A percentile compares a stretch with the other conserved stretches of the same genome.
phyloP scores from a whole-genome alignment of 2,888 invertebrate genomes.

The Patella caerulea region DNA sequence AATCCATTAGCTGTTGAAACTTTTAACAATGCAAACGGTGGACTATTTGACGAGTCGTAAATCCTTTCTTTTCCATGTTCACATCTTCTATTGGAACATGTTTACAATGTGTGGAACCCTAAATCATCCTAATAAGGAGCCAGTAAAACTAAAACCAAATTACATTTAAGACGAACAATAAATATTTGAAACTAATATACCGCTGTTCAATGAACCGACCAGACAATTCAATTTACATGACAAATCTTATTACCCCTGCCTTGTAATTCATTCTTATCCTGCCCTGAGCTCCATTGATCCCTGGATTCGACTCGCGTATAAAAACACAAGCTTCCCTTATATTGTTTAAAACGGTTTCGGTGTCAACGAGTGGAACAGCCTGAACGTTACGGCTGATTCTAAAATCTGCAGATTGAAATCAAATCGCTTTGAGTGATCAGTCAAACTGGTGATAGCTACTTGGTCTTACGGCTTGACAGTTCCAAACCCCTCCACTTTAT shows the following conservation, averaged over 20 bases:
- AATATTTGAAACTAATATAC: conserved; percentile 1
- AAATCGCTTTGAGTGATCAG: conserved; percentile 3
- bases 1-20: too few species aligned
- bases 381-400: background rate
- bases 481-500: conserved; percentile 2
- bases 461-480: background rate
- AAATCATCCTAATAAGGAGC: too few species aligned
- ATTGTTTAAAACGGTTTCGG: background rate
- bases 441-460: background rate
- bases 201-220: background rate
- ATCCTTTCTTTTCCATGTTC: background rate
- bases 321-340: background rate
- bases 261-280: background rate
- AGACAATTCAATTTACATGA: conserved; percentile 12
- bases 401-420: background rate
- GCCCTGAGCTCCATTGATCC: background rate
- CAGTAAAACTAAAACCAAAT: too few species aligned
- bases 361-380: background rate
- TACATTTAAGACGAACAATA: background rate
- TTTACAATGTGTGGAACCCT: too few species aligned
- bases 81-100: background rate
- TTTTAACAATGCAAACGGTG: too few species aligned
- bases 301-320: background rate
- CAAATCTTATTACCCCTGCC: conserved; percentile 1
- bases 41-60: too few species aligned